A percentile compares a stretch with the other conserved stretches of the same genome.
Evolutionary conservation across 2,888 invertebrate species (phyloP).

Genomic region (Branchipolynoe longqiensis): DNA sequence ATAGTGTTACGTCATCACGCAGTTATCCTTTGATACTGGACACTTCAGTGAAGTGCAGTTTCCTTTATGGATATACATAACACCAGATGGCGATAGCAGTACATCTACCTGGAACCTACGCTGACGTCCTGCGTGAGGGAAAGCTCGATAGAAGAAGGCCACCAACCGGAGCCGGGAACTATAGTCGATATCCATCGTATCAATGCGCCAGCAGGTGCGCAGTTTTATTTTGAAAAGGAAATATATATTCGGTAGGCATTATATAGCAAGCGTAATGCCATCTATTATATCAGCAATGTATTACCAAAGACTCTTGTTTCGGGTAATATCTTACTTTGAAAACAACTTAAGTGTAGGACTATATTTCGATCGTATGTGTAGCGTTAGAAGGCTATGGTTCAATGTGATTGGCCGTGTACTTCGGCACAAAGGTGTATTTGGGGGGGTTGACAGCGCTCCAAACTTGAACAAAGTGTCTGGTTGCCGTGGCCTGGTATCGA

Average conservation of each 20-base stretch:
- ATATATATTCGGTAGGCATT: not conserved
- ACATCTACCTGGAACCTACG: too few species aligned
- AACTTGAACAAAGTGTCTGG: constrained; percentile 43
- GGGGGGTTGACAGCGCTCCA: constrained; percentile 34
- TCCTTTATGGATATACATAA: too few species aligned
- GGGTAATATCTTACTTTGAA: not conserved
- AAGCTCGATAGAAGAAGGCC: too few species aligned
- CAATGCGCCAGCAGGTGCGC: constrained; percentile 35
- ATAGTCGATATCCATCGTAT: not conserved
- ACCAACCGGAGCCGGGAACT: too few species aligned
- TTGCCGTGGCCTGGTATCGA: constrained; percentile 2
- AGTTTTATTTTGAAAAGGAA: not conserved
- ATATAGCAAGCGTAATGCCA: too few species aligned
- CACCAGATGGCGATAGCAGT: too few species aligned
- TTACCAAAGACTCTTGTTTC: not conserved
- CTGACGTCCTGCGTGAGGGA: too few species aligned
- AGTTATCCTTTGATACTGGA: too few species aligned
- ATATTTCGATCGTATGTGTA: not conserved
- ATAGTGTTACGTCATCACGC: too few species aligned
- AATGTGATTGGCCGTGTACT: constrained; percentile 13
- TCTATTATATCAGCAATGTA: not conserved
- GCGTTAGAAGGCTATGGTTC: not conserved
- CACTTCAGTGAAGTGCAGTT: too few species aligned
- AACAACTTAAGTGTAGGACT: not conserved
- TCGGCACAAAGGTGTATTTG: constrained; percentile 25